Evolutionary conservation across 2,888 invertebrate species (phyloP).

Genomic region (Oxystoma pomonae): DNA sequence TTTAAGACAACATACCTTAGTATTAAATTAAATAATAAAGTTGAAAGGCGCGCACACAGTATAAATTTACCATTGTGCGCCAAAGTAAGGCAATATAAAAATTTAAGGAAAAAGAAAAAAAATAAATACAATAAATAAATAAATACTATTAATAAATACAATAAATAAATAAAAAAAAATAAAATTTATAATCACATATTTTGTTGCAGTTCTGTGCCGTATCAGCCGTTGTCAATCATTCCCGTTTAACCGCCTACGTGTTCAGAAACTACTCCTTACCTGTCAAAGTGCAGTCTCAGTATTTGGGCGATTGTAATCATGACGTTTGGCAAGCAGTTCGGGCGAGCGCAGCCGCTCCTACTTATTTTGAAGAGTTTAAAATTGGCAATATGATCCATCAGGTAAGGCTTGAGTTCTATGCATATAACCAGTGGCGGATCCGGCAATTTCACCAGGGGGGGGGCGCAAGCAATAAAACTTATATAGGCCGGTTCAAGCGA

Average conservation of each 20-base stretch:
- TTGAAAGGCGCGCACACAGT: no score
- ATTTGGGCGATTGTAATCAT: conserved; percentile 67
- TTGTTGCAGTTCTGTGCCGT: conserved; percentile 64
- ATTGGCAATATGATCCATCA: conserved; percentile 66
- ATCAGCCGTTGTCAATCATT: conserved; percentile 74
- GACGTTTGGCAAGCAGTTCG: conserved; percentile 79
- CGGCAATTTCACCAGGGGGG: no score
- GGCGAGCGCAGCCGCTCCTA: conserved; percentile 89
- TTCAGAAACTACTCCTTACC: conserved; percentile 83
- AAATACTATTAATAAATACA: no score
- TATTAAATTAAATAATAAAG: no score
- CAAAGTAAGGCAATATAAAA: conserved; percentile 1
- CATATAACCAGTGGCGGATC: no score
- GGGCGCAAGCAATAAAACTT: no score
- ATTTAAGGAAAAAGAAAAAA: background rate
- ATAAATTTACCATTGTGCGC: no score
- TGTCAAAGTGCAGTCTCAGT: conserved; percentile 62
- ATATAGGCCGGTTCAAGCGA: no score
- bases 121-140: background rate
- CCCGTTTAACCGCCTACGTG: conserved; percentile 68
- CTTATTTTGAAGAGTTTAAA: conserved; percentile 81
- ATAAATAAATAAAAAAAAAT: background rate
- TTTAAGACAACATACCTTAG: no score
- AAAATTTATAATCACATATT: background rate
- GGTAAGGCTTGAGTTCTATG: no score